These are phyloP conservation scores for Lycia hirtaria DNA, from an alignment of 2,888 invertebrate genomes.

Conservation along the genomic window DNA sequence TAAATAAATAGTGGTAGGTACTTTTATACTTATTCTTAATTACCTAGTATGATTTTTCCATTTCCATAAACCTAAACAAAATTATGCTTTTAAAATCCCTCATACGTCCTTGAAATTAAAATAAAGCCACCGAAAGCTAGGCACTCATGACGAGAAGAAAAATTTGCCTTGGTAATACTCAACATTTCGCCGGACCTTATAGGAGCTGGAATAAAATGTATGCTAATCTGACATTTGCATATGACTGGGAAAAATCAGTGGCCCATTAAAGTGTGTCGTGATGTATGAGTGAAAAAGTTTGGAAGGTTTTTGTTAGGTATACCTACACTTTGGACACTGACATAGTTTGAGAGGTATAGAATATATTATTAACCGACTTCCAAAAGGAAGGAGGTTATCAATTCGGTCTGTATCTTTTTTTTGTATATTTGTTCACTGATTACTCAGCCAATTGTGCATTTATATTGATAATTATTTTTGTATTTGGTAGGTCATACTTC, in stretches of 20 bases:
- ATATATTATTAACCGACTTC: no score
- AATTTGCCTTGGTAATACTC: slow-evolving; percentile 61
- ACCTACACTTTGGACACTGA: slow-evolving; percentile 6
- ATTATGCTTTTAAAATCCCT: slow-evolving; percentile 16
- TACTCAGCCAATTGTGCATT: no score
- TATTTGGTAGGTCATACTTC: no score
- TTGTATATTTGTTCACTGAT: no score
- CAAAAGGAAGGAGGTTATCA: no score
- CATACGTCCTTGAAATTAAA: slow-evolving; percentile 24
- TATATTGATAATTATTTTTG: no score
- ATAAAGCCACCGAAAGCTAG: slow-evolving; percentile 27
- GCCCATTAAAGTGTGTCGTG: slow-evolving; percentile 71
- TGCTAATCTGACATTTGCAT: slow-evolving; percentile 77
- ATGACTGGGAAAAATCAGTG: slow-evolving; percentile 77
- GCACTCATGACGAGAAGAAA: slow-evolving; percentile 39
- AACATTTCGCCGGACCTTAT: slow-evolving; percentile 56
- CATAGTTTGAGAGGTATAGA: not conserved
- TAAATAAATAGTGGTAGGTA: no score
- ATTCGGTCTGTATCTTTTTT: no score
- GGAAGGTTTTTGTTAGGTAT: slow-evolving; percentile 37
- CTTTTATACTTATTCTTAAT: no score
- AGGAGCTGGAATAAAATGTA: slow-evolving; percentile 68
- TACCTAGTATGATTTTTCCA: not conserved
- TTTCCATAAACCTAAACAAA: not conserved
- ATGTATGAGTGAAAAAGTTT: slow-evolving; percentile 61